phyloP scores from a whole-genome alignment of 2,888 invertebrate genomes.

The Prosapia bicincta region DNA sequence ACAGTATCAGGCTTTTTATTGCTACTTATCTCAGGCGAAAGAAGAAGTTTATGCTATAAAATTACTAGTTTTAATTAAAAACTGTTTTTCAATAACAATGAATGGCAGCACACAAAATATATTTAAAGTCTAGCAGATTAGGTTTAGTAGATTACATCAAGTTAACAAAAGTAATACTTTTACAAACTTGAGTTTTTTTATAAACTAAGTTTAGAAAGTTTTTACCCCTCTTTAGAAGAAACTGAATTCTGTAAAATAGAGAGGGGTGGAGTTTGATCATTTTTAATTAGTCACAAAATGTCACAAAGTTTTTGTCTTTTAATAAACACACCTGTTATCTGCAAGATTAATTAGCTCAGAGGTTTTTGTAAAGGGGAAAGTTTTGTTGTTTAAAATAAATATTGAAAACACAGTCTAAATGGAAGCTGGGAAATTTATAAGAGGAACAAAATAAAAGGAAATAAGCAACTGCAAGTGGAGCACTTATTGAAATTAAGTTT shows the following conservation, averaged over 20 bases:
- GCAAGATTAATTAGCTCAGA: constrained; percentile 18
- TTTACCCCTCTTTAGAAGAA: neutral
- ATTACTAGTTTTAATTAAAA: too few relatives aligned
- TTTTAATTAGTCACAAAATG: constrained; percentile 21
- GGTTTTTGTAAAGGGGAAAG: constrained; percentile 3
- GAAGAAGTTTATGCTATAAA: too few relatives aligned
- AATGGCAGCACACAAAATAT: too few relatives aligned
- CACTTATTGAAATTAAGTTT: constrained; percentile 29
- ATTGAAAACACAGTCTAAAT: neutral
- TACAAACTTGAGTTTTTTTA: neutral
- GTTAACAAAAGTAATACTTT: neutral
- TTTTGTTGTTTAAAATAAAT: constrained; percentile 18
- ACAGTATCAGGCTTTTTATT: too few relatives aligned
- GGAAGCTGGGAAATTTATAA: neutral
- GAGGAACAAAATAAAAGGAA: constrained; percentile 7
- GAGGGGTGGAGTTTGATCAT: neutral
- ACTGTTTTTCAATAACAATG: too few relatives aligned
- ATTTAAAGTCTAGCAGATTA: too few relatives aligned
- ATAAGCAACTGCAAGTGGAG: constrained; percentile 17
- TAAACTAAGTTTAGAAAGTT: neutral
- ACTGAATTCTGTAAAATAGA: neutral
- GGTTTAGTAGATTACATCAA: neutral
- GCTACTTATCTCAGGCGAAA: too few relatives aligned
- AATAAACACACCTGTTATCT: constrained; percentile 23
- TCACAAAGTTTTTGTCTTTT: constrained; percentile 6